Evolutionary conservation across 1,140 invertebrate genomes (phyloP).

Genomic region (Parapsyche elsis): DNA sequence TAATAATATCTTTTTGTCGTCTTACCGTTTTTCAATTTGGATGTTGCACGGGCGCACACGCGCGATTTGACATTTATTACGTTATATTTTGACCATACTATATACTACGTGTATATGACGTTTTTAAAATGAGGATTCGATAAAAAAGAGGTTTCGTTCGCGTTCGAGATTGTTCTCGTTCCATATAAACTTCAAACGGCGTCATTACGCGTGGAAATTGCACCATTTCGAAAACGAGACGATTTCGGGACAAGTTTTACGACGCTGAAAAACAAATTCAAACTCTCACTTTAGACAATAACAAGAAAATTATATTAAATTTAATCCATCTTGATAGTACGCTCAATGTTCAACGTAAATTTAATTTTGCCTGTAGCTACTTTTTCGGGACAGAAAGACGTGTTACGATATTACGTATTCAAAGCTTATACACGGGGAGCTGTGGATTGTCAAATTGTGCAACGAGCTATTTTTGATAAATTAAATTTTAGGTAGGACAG

Average conservation of each 20-base stretch:
- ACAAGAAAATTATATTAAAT: too few relatives aligned
- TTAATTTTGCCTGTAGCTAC: too few relatives aligned
- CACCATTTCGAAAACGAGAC: background rate
- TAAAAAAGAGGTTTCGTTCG: background rate
- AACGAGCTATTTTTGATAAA: too few relatives aligned
- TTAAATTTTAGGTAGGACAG: too few relatives aligned
- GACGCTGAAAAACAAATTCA: background rate
- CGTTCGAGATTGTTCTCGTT: background rate
- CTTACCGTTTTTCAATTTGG: too few relatives aligned
- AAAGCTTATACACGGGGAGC: too few relatives aligned
- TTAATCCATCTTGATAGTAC: too few relatives aligned
- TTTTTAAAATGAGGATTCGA: background rate
- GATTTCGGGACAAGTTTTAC: background rate
- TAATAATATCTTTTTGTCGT: too few relatives aligned
- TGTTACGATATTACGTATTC: too few relatives aligned
- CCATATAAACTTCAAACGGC: background rate
- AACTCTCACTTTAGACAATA: background rate
- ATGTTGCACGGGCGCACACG: background rate
- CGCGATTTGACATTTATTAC: background rate
- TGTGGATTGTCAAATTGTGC: too few relatives aligned
- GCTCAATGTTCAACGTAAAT: too few relatives aligned
- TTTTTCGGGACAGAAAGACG: too few relatives aligned
- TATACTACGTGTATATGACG: background rate
- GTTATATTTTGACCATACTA: background rate
- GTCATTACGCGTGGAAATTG: background rate